Base-by-base conservation (phyloP, 2,888 invertebrate genomes). In the Thumatha senex region DNA sequence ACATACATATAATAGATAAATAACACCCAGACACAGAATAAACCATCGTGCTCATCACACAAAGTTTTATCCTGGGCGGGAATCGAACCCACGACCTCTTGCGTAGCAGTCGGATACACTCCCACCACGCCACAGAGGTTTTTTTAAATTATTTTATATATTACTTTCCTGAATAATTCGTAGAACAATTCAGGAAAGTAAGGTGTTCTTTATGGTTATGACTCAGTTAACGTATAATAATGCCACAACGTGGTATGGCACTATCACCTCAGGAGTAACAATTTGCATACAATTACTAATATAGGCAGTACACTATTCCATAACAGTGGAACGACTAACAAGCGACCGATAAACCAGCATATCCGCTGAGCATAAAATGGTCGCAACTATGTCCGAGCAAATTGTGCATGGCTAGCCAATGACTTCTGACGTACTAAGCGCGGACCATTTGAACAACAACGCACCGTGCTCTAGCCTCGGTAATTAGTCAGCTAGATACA, bases 401-500 rank as follows among this genome's bases (percentile, higher is more conserved):
- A 80, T 79, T 81, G 80, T 77, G 70, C 81, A 80, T 76, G 76
- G 64, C 77, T 66, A 79, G 74, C 67, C 76, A 80, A 75, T 76
- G 78, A 74, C 66, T 80, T 79, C 72, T 63, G 64, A 70, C 70
- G 70, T 62, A 65, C 36, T 24, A 24, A 24, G 18, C 18, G 2
- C 44, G 60, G 54, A 58, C 76, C 58, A 74, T 67, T 73, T 70
- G 64, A 67, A 70, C 69, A 63, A 58, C 59, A 60, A 63, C 61
- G 59, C 61, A 58, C 45, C 54, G 57, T 54, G 54, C 57, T 59
- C 65, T 61, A 60, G 67, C 54, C 61, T 53, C 54, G 48, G 69
- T 80, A 80, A 81, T 80, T 84, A 81, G 72, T 73, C 74, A 78
- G 73, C 69, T 74, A 74, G 72, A 69, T 75, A 74, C 80, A 86